These are phyloP conservation scores for Smutsia gigantea DNA, from an alignment of 2,797 vertebrate species.

Conservation along the genomic window DNA sequence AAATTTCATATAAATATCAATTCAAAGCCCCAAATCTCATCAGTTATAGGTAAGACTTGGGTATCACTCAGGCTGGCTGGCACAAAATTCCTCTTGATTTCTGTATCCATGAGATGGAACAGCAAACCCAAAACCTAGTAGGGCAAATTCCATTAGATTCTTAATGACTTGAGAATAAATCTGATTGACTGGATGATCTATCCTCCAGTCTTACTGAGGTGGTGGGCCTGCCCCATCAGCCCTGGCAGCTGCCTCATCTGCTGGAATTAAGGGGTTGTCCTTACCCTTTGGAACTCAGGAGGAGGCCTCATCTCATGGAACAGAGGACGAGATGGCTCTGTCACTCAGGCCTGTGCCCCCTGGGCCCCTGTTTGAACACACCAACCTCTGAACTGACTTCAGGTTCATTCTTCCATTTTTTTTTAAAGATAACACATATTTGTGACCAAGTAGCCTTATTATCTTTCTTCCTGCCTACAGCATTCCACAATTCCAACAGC, in stretches of 20 bases:
- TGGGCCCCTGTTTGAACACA: background rate
- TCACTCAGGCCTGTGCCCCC: background rate
- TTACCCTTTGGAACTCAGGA: background rate
- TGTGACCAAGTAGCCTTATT: background rate
- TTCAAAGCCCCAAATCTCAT: background rate
- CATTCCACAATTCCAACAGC: background rate
- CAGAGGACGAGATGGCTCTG: background rate
- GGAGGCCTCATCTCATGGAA: background rate
- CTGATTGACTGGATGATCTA: background rate
- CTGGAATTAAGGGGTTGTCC: background rate
- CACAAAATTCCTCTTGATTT: background rate
- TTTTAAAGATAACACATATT: background rate
- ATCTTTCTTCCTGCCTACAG: background rate
- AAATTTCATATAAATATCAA: background rate
- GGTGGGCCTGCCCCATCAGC: background rate
- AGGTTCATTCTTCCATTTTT: background rate
- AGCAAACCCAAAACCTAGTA: background rate
- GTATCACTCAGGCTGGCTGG: background rate
- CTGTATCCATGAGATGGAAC: background rate
- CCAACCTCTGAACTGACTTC: background rate
- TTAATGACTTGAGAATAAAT: background rate
- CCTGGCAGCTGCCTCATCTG: background rate
- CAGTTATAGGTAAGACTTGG: background rate
- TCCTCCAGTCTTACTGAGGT: background rate
- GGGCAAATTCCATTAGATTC: background rate